phyloP scores from a whole-genome alignment of 2,113 vertebrate genomes.

The Nannospalax galili region DNA sequence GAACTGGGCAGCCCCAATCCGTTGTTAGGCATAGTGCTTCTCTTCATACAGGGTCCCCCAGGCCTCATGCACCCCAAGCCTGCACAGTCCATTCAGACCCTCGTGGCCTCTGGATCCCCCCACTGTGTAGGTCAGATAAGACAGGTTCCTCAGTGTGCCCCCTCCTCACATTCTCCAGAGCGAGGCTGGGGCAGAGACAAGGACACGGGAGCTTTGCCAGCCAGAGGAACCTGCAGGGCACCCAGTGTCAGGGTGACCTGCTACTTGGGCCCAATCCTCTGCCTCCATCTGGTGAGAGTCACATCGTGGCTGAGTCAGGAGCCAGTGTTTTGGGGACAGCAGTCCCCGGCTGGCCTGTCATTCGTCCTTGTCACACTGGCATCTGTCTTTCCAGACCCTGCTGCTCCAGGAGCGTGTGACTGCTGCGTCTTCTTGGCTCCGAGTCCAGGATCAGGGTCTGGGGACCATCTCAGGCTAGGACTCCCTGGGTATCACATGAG shows the following conservation, averaged over 20 bases:
- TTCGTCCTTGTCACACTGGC: neutral
- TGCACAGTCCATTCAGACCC: neutral
- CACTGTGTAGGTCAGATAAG: rapidly evolving
- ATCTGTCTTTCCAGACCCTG: neutral
- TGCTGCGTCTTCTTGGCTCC: neutral
- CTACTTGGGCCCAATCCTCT: neutral
- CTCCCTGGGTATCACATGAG: neutral
- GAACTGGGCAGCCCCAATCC: neutral
- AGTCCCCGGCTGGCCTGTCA: neutral
- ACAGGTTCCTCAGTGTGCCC: too few relatives aligned
- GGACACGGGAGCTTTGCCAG: neutral
- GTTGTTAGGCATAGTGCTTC: too few relatives aligned
- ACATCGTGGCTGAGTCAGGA: neutral
- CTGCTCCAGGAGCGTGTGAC: neutral
- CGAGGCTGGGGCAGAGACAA: neutral
- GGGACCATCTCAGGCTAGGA: neutral
- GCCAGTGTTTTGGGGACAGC: neutral
- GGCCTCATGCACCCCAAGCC: neutral
- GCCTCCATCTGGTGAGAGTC: neutral
- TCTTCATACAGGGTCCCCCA: neutral
- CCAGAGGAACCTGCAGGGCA: neutral
- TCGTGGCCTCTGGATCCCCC: rapidly evolving
- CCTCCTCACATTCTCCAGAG: neutral
- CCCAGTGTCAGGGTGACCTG: neutral
- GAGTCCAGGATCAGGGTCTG: neutral